phyloP scores from a whole-genome alignment of 2,113 vertebrate species.

The Galemys pyrenaicus region DNA sequence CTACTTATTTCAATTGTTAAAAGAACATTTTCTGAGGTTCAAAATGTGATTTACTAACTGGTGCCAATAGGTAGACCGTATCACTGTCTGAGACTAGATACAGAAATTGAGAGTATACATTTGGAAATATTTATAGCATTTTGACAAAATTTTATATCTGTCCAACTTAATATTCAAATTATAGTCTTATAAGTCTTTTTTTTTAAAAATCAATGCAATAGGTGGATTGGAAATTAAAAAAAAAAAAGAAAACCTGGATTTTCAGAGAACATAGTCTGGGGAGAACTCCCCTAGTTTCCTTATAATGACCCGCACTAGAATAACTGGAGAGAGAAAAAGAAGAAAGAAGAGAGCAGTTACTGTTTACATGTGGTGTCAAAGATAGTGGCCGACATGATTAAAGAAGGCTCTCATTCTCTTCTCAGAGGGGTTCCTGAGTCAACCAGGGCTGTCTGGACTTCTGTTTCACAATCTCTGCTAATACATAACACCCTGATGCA shows the following conservation, averaged over 20 bases:
- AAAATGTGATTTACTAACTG: not conserved
- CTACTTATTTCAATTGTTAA: not conserved
- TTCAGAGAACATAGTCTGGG: not conserved
- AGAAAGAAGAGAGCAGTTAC: not conserved
- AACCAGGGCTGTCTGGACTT: not conserved
- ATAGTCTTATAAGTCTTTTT: not conserved
- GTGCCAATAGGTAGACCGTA: not conserved
- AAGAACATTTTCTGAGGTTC: not conserved
- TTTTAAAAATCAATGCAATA: not conserved
- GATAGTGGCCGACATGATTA: too few species aligned
- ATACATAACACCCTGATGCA: not conserved
- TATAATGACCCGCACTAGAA: not conserved
- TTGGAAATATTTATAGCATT: not conserved
- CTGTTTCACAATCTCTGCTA: not conserved
- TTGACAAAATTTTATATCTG: constrained; percentile 17
- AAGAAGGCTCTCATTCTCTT: not conserved
- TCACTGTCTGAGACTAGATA: not conserved
- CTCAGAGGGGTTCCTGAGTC: not conserved
- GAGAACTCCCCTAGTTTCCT: not conserved
- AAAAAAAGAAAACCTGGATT: not conserved
- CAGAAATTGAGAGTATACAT: not conserved
- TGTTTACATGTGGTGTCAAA: not conserved
- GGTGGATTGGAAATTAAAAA: not conserved
- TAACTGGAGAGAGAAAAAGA: not conserved
- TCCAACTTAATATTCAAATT: constrained; percentile 15